Conservation (phyloP, 2,797 vertebrate species). For the Melanotaenia pygmaea region DNA sequence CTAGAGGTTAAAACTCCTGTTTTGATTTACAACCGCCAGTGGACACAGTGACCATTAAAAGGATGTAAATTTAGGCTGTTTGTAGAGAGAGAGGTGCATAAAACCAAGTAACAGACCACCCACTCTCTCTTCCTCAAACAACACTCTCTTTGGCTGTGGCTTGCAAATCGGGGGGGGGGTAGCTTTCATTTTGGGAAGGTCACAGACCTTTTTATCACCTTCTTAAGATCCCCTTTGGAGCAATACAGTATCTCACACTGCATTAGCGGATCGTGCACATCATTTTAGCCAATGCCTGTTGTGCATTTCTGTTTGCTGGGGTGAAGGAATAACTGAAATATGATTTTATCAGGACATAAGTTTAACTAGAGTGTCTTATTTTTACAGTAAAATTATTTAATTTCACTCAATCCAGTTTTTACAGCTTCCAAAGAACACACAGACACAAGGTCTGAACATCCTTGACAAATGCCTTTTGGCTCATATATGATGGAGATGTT, state of each 20-base stretch:
- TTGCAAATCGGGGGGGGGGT: conserved; percentile 74
- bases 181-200: conserved; percentile 79
- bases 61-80: conserved; percentile 80
- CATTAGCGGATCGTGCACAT: conserved; percentile 56
- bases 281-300: conserved; percentile 19
- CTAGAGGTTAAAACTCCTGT: conserved; percentile 67
- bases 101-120: conserved; percentile 78
- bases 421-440: conserved; percentile 25
- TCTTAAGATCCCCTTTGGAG: conserved; percentile 73
- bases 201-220: conserved; percentile 81
- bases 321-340: neutral
- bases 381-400: conserved; percentile 24
- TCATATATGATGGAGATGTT: conserved; percentile 63
- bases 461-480: conserved; percentile 61
- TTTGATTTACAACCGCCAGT: conserved; percentile 80
- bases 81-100: conserved; percentile 69
- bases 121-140: conserved; percentile 73
- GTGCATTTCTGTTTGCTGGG: conserved; percentile 19
- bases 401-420: conserved; percentile 28
- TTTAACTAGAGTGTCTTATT: neutral
- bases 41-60: conserved; percentile 78
- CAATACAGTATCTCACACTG: conserved; percentile 59
- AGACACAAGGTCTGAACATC: conserved; percentile 46
- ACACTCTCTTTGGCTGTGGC: conserved; percentile 59
- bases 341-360: conserved; percentile 1